Evolutionary conservation across 2,797 vertebrate species (phyloP).

Genomic region (Pangasius mekongensis): DNA sequence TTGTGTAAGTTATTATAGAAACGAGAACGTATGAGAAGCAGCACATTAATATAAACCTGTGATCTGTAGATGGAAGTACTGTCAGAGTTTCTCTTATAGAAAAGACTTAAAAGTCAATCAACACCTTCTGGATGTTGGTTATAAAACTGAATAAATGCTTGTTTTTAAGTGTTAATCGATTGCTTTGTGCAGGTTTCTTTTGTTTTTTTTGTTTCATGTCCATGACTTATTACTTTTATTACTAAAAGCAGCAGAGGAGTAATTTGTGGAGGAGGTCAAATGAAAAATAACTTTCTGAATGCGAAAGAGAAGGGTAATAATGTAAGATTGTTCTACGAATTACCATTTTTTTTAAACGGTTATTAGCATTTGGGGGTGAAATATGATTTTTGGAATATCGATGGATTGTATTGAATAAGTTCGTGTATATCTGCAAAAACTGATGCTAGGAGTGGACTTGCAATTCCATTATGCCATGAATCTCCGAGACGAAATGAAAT

Average conservation of each 20-base stretch:
- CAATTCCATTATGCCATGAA: not conserved
- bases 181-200: not conserved
- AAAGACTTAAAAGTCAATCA: not conserved
- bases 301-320: not conserved
- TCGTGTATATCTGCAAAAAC: not conserved
- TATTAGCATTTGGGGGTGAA: not conserved
- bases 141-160: not conserved
- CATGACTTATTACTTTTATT: slow-evolving; percentile 13
- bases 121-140: not conserved
- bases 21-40: not conserved
- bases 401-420: not conserved
- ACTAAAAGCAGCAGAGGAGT: slow-evolving; percentile 1
- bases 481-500: not conserved
- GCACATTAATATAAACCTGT: not conserved
- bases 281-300: not conserved
- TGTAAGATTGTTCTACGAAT: not conserved
- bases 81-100: not conserved
- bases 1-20: not conserved
- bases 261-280: slow-evolving; percentile 28
- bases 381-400: not conserved
- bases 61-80: not conserved
- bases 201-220: no score
- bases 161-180: not conserved
- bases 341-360: not conserved
- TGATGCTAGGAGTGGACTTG: not conserved